Evolutionary conservation across 2,797 vertebrate species (phyloP), one percentile per base, ranked within the genome.

Genomic region (Rachycentron canadum): DNA sequence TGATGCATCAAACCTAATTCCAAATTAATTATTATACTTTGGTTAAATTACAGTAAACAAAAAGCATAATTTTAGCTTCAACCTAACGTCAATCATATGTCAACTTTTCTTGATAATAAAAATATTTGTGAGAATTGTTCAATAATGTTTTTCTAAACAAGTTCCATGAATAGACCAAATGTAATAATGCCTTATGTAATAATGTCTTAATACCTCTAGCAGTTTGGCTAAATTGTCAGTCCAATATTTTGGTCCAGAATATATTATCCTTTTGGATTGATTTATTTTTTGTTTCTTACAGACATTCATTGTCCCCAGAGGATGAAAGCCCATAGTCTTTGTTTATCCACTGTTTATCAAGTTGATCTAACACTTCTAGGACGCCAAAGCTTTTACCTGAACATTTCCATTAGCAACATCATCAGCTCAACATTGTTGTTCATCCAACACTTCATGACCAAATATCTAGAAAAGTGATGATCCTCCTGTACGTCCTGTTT

Each of bases 91-190:
- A 19, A 7, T 49, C 4, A 5, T 21, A 60, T 9, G 7, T 50
- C 16, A 12, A 16, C 7, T 50, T 49, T 2, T 26, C 4, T 0
- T 1, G 19, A 30, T 52, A 65, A 65, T 43, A 64, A 12, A 13
- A 4, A 4, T 9, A 30, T n/a, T 25, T 53, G 7, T 6, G 4
- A 28, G 28, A n/a, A 8, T 28, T n/a, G 13, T 13, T 17, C 12
- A 6, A 16, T 17, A 3, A 23, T 10, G 4, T 38, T n/a, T 10
- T 25, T 34, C 2, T 52, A 6, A 65, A 23, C 10, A 43, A 52
- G 52, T 34, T 65, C n/a, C 17, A 41, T 10, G 6, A 57, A 69
- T 58, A 53, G 41, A 58, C 25, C 23, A 63, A 57, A 69, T 5
- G n/a, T n/a, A n/a, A n/a, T 28, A 38, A 5, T 28, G 4, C n/a